phyloP scores from a whole-genome alignment of 2,113 vertebrate genomes.

The Triplophysa tibetana region DNA sequence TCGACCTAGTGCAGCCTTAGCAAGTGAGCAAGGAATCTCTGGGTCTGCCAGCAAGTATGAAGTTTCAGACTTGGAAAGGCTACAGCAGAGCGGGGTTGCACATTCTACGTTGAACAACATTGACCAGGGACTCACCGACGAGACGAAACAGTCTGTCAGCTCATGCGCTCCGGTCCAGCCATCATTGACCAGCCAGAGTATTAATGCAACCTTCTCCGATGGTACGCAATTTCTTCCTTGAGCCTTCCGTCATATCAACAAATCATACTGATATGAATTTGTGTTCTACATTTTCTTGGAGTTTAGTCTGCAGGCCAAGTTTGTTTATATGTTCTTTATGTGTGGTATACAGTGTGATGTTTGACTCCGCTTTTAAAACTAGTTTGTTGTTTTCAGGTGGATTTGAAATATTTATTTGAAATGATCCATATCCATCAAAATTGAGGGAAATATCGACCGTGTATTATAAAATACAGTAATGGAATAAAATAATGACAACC shows the following conservation, averaged over 20 bases:
- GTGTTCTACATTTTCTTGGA: background rate
- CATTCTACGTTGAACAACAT: conserved; percentile 76
- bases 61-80: conserved; percentile 76
- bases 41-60: conserved; percentile 76
- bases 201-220: conserved; percentile 83
- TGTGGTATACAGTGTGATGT: background rate
- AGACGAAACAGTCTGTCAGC: conserved; percentile 80
- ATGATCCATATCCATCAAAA: background rate
- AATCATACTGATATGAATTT: background rate
- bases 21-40: conserved; percentile 70
- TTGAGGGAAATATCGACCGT: no score
- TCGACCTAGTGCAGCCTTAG: conserved; percentile 72
- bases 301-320: background rate
- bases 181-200: conserved; percentile 77
- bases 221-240: conserved; percentile 73
- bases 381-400: background rate
- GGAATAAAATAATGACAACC: background rate
- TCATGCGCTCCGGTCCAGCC: conserved; percentile 81
- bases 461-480: background rate
- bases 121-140: conserved; percentile 73
- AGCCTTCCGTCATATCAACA: conserved; percentile 12
- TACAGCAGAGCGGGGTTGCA: conserved; percentile 71
- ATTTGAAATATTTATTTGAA: background rate
- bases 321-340: background rate
- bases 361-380: background rate